Base-by-base conservation (phyloP, 2,888 invertebrate genomes). In the Lydus trimaculatus region DNA sequence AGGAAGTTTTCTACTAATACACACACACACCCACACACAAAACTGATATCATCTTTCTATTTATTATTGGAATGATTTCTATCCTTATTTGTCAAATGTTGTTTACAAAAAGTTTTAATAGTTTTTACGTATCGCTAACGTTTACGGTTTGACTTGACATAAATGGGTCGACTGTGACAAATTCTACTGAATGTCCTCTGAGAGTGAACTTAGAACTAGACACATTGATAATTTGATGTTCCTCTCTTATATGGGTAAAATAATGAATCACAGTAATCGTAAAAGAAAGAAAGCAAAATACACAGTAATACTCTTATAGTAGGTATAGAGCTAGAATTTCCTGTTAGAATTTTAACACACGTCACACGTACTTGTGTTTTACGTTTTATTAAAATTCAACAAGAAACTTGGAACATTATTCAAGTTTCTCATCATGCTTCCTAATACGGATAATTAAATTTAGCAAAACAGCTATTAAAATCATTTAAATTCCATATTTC, bases 131-230 rank as follows among this genome's bases (percentile, higher is more conserved):
- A 71, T 65, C 70, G 65, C 67, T 73, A 60, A 67, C 70, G 58
- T 60, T 73, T 63, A 61, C 60, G 59, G 72, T 68, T 66, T 65
- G 65, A 67, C 63, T 69, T 75, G 77, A 76, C 76, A 64, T 73
- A 76, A 78, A 76, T 78, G 72, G 79, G 77, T 76, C 76, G 76
- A 72, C 75, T 69, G 71, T 79, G 78, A 78, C 78, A 78, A 78
- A 79, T 79, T 76, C 71, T 71, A 61, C 72, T 74, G 75, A 76
- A 77, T 79, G 76, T 77, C 70, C 69, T 71, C 23, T 39, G 61
- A 25, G 25, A 20, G 58, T 25, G 64, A 64, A 33, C 33, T 56
- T 58, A n/a, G 43, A 65, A 31, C 23, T 25, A 20, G 56, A 23
- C 25, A 56, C 25, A 56, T 56, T 56, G 56, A 56, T 56, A 56